Evolutionary conservation across 2,113 vertebrate genomes (phyloP).

Genomic region (Nothobranchius furzeri): DNA sequence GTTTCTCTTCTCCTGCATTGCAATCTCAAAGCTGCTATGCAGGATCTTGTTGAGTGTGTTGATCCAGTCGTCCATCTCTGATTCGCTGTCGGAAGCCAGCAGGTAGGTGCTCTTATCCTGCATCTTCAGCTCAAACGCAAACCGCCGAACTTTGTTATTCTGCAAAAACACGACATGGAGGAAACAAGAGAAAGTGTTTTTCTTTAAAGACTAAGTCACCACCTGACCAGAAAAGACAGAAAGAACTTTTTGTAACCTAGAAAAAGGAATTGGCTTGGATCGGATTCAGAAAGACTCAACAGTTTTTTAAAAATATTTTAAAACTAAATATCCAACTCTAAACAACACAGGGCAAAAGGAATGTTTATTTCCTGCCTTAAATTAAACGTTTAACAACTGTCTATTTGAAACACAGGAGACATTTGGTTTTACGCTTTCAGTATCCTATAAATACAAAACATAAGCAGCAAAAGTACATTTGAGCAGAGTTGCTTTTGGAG

Average conservation of each 20-base stretch:
- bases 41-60: slow-evolving; percentile 93
- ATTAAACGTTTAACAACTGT: slow-evolving; percentile 29
- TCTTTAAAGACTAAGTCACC: background rate
- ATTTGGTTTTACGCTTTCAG: slow-evolving; percentile 28
- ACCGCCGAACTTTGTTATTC: slow-evolving; percentile 95
- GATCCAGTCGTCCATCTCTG: slow-evolving; percentile 98
- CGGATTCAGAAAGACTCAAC: slow-evolving; percentile 14
- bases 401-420: slow-evolving; percentile 12
- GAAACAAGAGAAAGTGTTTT: background rate
- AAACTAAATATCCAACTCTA: slow-evolving; percentile 19
- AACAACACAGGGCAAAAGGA: slow-evolving; percentile 44
- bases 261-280: background rate
- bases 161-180: slow-evolving; percentile 42
- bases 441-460: slow-evolving; percentile 20
- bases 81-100: slow-evolving; percentile 92
- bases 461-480: slow-evolving; percentile 4
- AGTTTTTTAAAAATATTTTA: slow-evolving; percentile 32
- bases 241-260: background rate
- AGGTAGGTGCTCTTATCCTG: slow-evolving; percentile 98
- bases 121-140: slow-evolving; percentile 99
- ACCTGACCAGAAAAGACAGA: background rate
- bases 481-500: slow-evolving; percentile 28
- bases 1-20: slow-evolving; percentile 97
- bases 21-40: slow-evolving; percentile 95
- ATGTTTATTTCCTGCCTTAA: slow-evolving; percentile 56